Base-by-base conservation (phyloP, 2,113 vertebrate species). In the Mola mola region DNA sequence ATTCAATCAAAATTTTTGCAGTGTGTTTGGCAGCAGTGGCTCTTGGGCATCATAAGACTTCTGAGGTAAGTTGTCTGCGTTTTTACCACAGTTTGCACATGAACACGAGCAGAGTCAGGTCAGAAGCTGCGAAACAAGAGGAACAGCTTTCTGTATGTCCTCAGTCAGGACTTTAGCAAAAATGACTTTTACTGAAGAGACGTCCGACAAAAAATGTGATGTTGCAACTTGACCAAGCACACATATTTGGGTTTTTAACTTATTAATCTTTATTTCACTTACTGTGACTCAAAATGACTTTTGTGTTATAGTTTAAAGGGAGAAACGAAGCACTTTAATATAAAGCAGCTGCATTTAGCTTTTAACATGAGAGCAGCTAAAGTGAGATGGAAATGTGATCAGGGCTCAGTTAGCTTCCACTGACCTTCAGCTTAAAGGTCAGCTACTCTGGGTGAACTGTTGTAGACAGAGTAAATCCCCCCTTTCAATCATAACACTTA, bases 361-460 rank as follows among this genome's bases (percentile, higher is more conserved):
- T 29, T 25, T 8, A 42, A 13, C 13, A 47, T 46, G 50, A 58
- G 61, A 37, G 58, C 51, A 56, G 58, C 17, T 77, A 12, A 9
- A 38, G 46, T 19, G 8, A 12, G 56, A 47, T 70, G 72, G 60
- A 88, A 88, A 88, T 81, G 79, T 88, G 88, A 90, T 20, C 22
- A n/a, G 57, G 31, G 2, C 48, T 67, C 56, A 15, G 9, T 33
- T 58, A 52, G 55, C 33, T 47, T 38, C 56, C 12, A 1, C 11
- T 82, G 88, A 87, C 88, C 82, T 91, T 89, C 81, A 65, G 42
- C 41, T 65, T 43, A 89, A 89, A 92, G 85, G 87, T 87, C 53
- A 20, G 4, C 64, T 36, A 40, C 41, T 13, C 64, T 63, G 59
- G 46, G 75, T 81, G 55, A 75, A 64, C 40, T 68, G 21, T 53